Evolutionary conservation across 2,888 invertebrate species (phyloP), one percentile per base, ranked within the genome.

Genomic region (Hypomecis punctinalis): DNA sequence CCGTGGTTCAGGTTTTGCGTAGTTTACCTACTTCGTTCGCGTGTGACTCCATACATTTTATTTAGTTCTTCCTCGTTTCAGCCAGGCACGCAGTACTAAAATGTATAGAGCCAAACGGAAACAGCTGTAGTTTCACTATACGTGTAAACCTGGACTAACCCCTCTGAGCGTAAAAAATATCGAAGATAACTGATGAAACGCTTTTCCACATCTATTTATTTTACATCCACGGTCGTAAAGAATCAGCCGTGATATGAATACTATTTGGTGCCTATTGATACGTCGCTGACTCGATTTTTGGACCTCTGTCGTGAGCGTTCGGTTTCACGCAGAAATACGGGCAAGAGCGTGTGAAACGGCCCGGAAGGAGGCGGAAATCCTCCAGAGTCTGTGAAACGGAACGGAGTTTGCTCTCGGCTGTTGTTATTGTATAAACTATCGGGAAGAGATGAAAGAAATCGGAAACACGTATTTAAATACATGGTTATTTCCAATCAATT

Each of bases 201-300:
- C 23, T 23, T 23, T 23, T 23, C 23, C 23, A 4, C 11, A 9
- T 58, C 53, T 54, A 6, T 33, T 3, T 43, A 42, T 61, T 43
- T 37, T 43, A 6, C 73, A 75, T 68, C 77, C 5, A 23, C 7
- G 55, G 43, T 0, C n/a, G 8, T 33, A n/a, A 55, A 61, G 55
- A 55, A 62, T 43, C 11, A 51, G 58, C 10, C 70, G 79, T 76
- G 76, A 72, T 80, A 79, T 80, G 83, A 83, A 83, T 83, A 81
- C 75, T 62, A 74, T 82, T 47, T 39, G n/a, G 9, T 47, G 40
- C 47, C 6, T 81, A 81, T 82, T 82, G 81, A 82, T 82, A 77
- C 74, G 64, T 71, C 55, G 63, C 74, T 66, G 66, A 40, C 40
- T 69, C 67, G 55, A 66, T 58, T 69, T 67, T 69, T 69, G 52